Evolutionary conservation across 2,888 invertebrate genomes (phyloP), one percentile per base, ranked within the genome.

Genomic region (Dascillus cervinus): DNA sequence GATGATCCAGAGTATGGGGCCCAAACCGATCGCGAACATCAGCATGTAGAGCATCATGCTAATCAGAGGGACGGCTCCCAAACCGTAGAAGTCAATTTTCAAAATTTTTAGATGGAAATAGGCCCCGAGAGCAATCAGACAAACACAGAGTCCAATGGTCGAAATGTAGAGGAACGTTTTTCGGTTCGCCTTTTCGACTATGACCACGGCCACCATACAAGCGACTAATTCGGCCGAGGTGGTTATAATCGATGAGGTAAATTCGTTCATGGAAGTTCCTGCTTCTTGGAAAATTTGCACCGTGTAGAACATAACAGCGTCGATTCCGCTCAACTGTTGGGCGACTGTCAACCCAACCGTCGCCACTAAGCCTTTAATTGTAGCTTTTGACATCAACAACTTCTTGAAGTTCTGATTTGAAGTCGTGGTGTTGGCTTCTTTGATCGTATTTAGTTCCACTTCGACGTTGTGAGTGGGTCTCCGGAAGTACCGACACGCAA

Each of bases 261-360:
- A 69, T 0, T 82, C 69, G 41, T 70, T 52, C 37, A 83, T 63
- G 8, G 72, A 60, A 35, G 77, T 78, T 15, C 81, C 82, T 4
- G 84, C 78, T 1, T 77, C 77, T 28, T 68, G 48, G 62, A 85
- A 83, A 49, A 86, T 84, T 28, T 70, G 69, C 35, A 73, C 73
- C 0, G 82, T 77, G 56, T 82, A 84, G 63, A 85, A 84, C 45
- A 84, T 80, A 41, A 85, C 81, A 1, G 82, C 83, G 62, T 84
- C 83, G 46, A 85, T 72, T 36, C 84, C 85, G 34, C 81, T 80
- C 52, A 82, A 73, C 58, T 86, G 84, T 50, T 85, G 85, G 63
- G 83, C 83, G 55, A 83, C 75, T 82, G 89, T 86, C 41, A 86
- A 72, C 12, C 82, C 74, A 19, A 83, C 67, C 3, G 78, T 76